These are phyloP conservation scores for Toxotes lorentzi DNA, from an alignment of 2,797 vertebrate genomes.

Conservation along the genomic window DNA sequence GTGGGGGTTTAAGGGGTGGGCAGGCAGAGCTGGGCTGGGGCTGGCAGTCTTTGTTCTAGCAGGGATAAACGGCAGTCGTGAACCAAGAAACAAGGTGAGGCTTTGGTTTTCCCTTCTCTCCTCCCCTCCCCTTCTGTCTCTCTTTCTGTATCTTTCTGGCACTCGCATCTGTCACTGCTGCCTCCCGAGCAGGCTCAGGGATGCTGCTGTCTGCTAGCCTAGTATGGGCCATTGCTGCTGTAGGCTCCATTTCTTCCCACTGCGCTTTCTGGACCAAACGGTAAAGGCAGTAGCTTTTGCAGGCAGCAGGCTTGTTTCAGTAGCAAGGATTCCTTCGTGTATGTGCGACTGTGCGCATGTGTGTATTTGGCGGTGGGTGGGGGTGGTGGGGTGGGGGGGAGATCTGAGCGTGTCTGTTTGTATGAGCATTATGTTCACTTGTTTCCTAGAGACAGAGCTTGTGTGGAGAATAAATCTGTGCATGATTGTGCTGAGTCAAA, in stretches of 20 bases:
- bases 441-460: constrained; percentile 57
- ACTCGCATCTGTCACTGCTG: constrained; percentile 47
- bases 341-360: constrained; percentile 59
- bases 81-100: constrained; percentile 82
- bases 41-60: constrained; percentile 79
- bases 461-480: constrained; percentile 42
- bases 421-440: constrained; percentile 40
- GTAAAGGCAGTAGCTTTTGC: constrained; percentile 81
- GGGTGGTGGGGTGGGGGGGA: neutral
- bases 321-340: constrained; percentile 34
- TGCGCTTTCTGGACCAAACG: constrained; percentile 89
- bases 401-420: constrained; percentile 20
- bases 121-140: constrained; percentile 46
- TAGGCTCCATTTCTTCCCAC: constrained; percentile 83
- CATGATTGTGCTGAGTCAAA: constrained; percentile 83
- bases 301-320: constrained; percentile 49
- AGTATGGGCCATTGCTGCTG: constrained; percentile 89
- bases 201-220: constrained; percentile 73
- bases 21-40: constrained; percentile 64
- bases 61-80: constrained; percentile 67
- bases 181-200: constrained; percentile 73
- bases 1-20: constrained; percentile 61
- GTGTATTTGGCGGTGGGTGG: neutral
- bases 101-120: constrained; percentile 57
- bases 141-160: constrained; percentile 52